phyloP scores from a whole-genome alignment of 2,797 vertebrate genomes.

The Sebastes steindachneri region DNA sequence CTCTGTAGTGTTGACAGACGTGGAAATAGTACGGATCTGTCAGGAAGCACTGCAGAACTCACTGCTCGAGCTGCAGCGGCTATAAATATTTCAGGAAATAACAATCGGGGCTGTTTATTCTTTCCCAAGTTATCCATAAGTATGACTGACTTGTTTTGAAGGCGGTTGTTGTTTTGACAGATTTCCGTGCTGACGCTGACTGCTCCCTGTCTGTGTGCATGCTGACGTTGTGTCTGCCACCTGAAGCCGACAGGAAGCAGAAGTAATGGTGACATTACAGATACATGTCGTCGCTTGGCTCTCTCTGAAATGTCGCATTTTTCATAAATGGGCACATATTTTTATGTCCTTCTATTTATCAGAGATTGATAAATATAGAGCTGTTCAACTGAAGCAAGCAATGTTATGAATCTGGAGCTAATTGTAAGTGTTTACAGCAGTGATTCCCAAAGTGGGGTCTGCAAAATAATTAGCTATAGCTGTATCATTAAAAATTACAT shows the following conservation, averaged over 20 bases:
- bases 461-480: background rate
- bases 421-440: background rate
- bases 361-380: background rate
- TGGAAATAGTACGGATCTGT: slow-evolving; percentile 62
- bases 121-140: slow-evolving; percentile 56
- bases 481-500: background rate
- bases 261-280: background rate
- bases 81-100: slow-evolving; percentile 79
- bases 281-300: background rate
- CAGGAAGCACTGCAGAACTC: slow-evolving; percentile 53
- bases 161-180: slow-evolving; percentile 69
- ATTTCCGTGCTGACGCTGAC: slow-evolving; percentile 45
- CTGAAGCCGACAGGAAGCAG: slow-evolving; percentile 12
- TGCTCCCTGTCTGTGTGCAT: slow-evolving; percentile 42
- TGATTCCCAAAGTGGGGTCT: background rate
- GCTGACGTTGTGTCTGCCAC: slow-evolving; percentile 33
- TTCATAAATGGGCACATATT: background rate
- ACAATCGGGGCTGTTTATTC: slow-evolving; percentile 73
- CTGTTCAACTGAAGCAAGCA: background rate
- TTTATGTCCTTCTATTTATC: background rate
- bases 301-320: background rate
- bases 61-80: slow-evolving; percentile 40
- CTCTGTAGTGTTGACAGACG: slow-evolving; percentile 65
- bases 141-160: slow-evolving; percentile 77
- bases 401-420: background rate